Conservation (phyloP, 1,140 invertebrate species). For the Hyles vespertilio region DNA sequence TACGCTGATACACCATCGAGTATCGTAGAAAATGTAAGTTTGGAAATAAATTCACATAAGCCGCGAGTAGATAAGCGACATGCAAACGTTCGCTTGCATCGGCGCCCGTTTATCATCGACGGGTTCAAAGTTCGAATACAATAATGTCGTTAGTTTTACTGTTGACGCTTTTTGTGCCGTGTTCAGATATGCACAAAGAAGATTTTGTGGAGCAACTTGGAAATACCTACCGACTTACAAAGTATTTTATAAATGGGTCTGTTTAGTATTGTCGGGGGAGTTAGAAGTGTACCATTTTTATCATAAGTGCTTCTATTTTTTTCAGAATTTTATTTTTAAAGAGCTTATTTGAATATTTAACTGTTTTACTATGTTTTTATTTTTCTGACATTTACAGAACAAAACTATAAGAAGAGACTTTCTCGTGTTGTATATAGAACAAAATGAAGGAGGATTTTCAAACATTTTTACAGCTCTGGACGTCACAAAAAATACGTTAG, state of each 20-base stretch:
- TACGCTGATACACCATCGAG: too few relatives aligned
- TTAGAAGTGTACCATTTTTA: neutral
- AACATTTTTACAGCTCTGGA: too few relatives aligned
- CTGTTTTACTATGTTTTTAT: too few relatives aligned
- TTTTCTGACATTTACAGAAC: too few relatives aligned
- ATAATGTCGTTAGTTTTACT: conserved; percentile 41
- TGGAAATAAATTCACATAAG: neutral
- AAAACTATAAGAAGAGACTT: too few relatives aligned
- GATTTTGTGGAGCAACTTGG: conserved; percentile 1
- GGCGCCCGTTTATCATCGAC: conserved; percentile 50
- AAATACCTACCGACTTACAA: conserved; percentile 4
- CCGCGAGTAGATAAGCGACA: conserved; percentile 22
- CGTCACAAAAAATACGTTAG: too few relatives aligned
- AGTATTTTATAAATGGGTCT: conserved; percentile 2
- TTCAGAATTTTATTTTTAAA: neutral
- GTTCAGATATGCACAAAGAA: neutral
- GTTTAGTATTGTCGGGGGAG: neutral
- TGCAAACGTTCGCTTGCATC: conserved; percentile 36
- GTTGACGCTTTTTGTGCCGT: conserved; percentile 31
- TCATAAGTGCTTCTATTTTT: neutral
- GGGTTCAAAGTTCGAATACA: conserved; percentile 58
- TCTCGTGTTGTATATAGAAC: too few relatives aligned
- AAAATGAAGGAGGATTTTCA: too few relatives aligned
- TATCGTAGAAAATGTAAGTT: too few relatives aligned
- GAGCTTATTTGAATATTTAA: too few relatives aligned